A percentile compares a stretch with the other conserved stretches of the same genome.
Evolutionary conservation across 2,888 invertebrate species (phyloP).

Genomic region (Heliconius cydno): DNA sequence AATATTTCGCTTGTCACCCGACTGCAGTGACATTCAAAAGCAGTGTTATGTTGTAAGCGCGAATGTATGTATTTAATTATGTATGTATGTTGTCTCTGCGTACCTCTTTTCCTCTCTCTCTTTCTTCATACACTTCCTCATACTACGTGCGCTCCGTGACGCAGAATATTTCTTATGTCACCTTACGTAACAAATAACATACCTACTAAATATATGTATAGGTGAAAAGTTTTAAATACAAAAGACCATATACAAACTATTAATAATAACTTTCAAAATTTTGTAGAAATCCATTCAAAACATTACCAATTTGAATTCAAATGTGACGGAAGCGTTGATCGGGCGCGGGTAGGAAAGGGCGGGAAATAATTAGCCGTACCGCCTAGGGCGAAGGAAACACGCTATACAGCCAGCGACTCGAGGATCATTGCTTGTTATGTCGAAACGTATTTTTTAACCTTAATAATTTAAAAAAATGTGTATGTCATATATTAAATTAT

Average conservation of each 20-base stretch:
- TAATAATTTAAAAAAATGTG: constrained; percentile 20
- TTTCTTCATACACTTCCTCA: too few relatives aligned
- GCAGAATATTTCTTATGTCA: too few relatives aligned
- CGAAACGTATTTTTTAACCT: constrained; percentile 22
- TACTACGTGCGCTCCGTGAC: too few relatives aligned
- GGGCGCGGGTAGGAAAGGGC: constrained; percentile 64
- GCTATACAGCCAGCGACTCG: constrained; percentile 53
- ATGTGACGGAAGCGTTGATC: constrained; percentile 50
- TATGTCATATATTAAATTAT: constrained; percentile 8
- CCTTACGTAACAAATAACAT: too few relatives aligned
- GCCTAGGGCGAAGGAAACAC: constrained; percentile 67
- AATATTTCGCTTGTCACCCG: too few relatives aligned
- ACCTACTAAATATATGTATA: neutral
- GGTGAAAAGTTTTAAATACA: neutral
- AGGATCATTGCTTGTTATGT: constrained; percentile 31
- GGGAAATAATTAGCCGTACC: constrained; percentile 77
- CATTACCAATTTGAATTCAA: constrained; percentile 48
- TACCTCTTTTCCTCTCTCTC: too few relatives aligned
- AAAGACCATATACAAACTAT: neutral
- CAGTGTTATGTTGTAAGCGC: too few relatives aligned
- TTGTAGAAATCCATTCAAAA: constrained; percentile 13
- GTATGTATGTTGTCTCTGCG: too few relatives aligned
- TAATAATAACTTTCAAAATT: neutral
- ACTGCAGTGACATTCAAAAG: too few relatives aligned
- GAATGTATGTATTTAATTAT: too few relatives aligned